Conservation (phyloP, 2,888 invertebrate species). For the Microctonus aethiopoides region DNA sequence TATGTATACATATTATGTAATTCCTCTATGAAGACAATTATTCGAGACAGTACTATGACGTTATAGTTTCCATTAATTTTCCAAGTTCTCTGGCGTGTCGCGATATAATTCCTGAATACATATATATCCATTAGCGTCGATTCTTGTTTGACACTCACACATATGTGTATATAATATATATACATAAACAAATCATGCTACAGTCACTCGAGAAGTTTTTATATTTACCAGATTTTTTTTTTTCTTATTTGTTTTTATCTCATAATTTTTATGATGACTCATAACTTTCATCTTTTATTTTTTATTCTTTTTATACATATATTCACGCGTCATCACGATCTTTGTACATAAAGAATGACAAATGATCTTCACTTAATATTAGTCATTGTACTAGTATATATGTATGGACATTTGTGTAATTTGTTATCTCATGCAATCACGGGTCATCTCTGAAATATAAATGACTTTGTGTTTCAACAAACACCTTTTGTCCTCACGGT, state of each 20-base stretch:
- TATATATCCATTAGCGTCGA: not conserved
- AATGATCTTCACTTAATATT: not conserved
- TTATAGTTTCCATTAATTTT: not conserved
- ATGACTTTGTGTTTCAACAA: not conserved
- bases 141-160: not conserved
- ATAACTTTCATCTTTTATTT: not conserved
- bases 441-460: not conserved
- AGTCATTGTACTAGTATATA: not conserved
- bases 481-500: not conserved
- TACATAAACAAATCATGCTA: not conserved
- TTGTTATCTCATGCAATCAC: slow-evolving; percentile 4
- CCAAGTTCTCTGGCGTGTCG: not conserved
- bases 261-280: not conserved
- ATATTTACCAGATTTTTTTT: not conserved
- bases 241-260: not conserved
- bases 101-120: not conserved
- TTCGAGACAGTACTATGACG: not conserved
- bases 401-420: slow-evolving; percentile 13
- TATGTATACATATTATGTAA: not conserved
- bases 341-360: not conserved
- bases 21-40: not conserved
- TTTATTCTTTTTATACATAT: not conserved
- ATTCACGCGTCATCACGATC: not conserved
- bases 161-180: not conserved
- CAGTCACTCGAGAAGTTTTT: not conserved